Base-by-base conservation (phyloP, 2,113 vertebrate species). In the Nibea coibor region DNA sequence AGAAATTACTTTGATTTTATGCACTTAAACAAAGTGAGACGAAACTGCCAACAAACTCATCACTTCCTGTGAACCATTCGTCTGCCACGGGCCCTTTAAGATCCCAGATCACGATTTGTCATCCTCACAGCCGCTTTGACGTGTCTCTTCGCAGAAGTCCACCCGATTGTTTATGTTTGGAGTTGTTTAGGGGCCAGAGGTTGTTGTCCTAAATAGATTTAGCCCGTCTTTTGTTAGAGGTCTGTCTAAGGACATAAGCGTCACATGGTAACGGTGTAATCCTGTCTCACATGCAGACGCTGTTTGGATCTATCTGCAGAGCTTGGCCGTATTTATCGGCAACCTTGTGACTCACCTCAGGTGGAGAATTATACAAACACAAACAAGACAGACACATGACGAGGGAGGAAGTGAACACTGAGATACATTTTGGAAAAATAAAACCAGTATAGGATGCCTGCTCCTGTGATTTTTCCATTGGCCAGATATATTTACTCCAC, bases 181-280 rank as follows among this genome's bases (percentile, higher is more conserved):
- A 58, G 79, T 66, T 39, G 35, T 64, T 64, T 10, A 2, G 2
- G 20, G 47, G 51, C 58, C 69, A 64, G 68, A 83, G 78, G 19
- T 83, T 80, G 70, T 71, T 88, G 79, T 71, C 62, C 79, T 73
- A 53, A 35, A 75, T 72, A 56, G 86, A 83, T 88, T 92, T 87
- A 87, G 84, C 75, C 43, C 19, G 72, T 85, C 83, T 90, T 81
- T 87, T 84, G 83, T 81, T 82, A 87, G 84, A 91, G 84, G 81
- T 89, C 88, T 89, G 80, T 87, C 84, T 91, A 72, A 90, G 86
- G 88, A 57, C 88, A 88, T 81, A 87, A 75, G 59, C 64, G 93
- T 94, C 94, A 95, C 92, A 87, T 94, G 91, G 89, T 89, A 54
- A 85, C 81, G 24, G 56, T 75, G 62, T 95, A 94, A 95, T 94